phyloP scores from a whole-genome alignment of 2,113 vertebrate genomes.

The Nymphicus hollandicus region DNA sequence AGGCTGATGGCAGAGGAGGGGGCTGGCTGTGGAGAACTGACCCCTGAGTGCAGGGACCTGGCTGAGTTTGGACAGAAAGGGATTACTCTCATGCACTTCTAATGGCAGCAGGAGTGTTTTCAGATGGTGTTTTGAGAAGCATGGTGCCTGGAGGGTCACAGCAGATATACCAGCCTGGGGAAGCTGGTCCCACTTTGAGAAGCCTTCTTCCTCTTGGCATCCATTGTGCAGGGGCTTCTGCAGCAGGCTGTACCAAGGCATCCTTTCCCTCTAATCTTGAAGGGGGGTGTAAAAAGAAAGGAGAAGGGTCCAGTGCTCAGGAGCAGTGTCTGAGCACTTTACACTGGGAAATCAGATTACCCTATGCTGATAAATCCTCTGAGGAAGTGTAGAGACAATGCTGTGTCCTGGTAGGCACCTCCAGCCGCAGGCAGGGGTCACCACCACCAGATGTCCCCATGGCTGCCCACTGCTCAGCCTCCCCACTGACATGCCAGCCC shows the following conservation, averaged over 20 bases:
- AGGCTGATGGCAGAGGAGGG: not conserved
- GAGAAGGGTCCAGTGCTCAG: not conserved
- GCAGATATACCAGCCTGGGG: not conserved
- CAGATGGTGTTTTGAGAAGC: not conserved
- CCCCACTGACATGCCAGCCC: not conserved
- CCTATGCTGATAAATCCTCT: not conserved
- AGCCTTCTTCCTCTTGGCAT: not conserved
- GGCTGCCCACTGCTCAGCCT: not conserved
- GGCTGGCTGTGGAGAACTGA: not conserved
- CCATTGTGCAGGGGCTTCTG: accelerated
- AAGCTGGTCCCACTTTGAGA: not conserved
- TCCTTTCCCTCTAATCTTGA: not conserved
- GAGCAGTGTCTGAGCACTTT: not conserved
- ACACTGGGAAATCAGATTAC: accelerated
- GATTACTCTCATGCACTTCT: not conserved
- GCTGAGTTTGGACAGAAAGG: not conserved
- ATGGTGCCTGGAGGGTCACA: accelerated
- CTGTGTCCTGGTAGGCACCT: not conserved
- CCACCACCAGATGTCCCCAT: not conserved
- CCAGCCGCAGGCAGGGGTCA: not conserved
- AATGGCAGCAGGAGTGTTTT: not conserved
- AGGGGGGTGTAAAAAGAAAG: accelerated
- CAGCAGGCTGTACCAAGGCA: accelerated
- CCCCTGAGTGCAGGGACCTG: not conserved
- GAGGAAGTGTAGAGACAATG: not conserved